Percentiles rank a stretch among this genome's conserved stretches.
Evolutionary conservation across 2,797 vertebrate species (phyloP).

Genomic region (Enoplosus armatus): DNA sequence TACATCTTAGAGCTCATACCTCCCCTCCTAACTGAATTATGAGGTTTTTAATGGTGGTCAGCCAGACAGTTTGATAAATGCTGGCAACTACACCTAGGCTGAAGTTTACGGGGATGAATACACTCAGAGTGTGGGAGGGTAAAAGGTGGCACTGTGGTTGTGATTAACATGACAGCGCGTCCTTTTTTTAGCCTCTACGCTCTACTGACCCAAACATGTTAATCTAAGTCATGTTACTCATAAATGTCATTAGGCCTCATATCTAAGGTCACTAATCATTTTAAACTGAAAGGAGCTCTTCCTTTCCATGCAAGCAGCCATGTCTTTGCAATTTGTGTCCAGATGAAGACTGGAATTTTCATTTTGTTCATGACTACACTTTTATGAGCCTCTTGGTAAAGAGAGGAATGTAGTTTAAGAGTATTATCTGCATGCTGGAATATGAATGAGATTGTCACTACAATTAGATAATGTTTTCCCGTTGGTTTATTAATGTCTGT

Average conservation of each 20-base stretch:
- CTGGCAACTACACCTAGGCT: constrained; percentile 41
- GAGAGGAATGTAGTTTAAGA: constrained; percentile 9
- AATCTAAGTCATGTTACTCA: constrained; percentile 81
- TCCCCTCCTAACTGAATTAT: constrained; percentile 49
- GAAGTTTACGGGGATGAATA: constrained; percentile 37
- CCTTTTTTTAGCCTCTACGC: constrained; percentile 39
- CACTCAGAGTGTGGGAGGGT: constrained; percentile 50
- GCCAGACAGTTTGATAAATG: constrained; percentile 63
- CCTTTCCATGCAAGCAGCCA: constrained; percentile 42
- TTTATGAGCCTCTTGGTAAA: constrained; percentile 15
- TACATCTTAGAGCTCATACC: constrained; percentile 56
- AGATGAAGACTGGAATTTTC: constrained; percentile 43
- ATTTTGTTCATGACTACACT: constrained; percentile 24
- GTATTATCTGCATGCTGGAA: neutral
- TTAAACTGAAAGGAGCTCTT: constrained; percentile 57
- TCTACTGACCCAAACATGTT: constrained; percentile 69
- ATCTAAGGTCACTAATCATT: constrained; percentile 67
- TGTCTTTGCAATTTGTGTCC: constrained; percentile 59
- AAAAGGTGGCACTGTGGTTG: constrained; percentile 60
- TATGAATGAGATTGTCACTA: neutral
- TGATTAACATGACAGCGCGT: constrained; percentile 62
- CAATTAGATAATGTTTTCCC: neutral
- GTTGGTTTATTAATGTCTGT: neutral
- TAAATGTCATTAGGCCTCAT: constrained; percentile 76
- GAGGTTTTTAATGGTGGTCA: constrained; percentile 68